Percentiles rank a stretch among this genome's conserved stretches.
phyloP scores from a whole-genome alignment of 1,140 invertebrate species.

The Cyrtorhinus lividipennis region DNA sequence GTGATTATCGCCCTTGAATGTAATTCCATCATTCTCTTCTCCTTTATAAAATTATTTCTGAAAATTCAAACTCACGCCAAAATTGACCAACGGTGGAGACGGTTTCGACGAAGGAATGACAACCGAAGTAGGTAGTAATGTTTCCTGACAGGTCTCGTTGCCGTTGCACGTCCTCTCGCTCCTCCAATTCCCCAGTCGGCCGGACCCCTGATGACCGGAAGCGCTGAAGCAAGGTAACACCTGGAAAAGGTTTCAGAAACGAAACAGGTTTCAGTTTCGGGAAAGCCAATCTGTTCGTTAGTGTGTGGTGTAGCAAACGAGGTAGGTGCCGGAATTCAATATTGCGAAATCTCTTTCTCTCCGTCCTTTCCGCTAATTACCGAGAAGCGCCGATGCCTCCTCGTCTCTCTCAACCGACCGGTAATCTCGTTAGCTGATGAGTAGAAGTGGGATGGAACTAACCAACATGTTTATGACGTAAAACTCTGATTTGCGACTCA shows the following conservation, averaged over 20 bases:
- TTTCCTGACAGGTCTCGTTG: constrained; percentile 55
- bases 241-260: constrained; percentile 29
- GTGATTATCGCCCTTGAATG: no score
- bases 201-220: constrained; percentile 29
- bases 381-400: no score
- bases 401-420: no score
- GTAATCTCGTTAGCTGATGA: no score
- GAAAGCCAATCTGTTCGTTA: constrained; percentile 10
- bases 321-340: background rate
- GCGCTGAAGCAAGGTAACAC: constrained; percentile 53
- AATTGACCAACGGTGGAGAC: constrained; percentile 7
- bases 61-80: constrained; percentile 9
- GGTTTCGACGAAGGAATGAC: constrained; percentile 18
- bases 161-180: constrained; percentile 59
- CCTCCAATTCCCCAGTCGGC: constrained; percentile 27
- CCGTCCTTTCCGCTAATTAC: no score
- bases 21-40: no score
- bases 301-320: background rate
- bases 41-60: no score
- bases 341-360: no score
- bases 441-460: no score
- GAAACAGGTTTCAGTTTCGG: no score
- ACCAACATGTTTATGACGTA: no score
- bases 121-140: constrained; percentile 37
- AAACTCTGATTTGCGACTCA: no score